phyloP scores from a whole-genome alignment of 2,113 vertebrate genomes.

The Thamnaconus septentrionalis region DNA sequence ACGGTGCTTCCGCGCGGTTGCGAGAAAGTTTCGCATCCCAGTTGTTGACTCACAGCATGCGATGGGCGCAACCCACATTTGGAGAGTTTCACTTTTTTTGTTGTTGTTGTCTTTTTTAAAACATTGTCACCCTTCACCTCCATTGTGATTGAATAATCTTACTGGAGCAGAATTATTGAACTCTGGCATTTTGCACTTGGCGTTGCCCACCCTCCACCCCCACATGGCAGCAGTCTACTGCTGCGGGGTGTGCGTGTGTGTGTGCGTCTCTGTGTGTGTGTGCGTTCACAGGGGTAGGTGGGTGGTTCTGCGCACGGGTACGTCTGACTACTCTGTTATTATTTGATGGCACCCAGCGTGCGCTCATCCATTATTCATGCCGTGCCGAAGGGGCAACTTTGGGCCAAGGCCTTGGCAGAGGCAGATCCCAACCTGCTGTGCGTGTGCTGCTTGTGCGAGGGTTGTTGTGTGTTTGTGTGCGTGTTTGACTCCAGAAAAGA shows the following conservation, averaged over 20 bases:
- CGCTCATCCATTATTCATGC: constrained; percentile 69
- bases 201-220: constrained; percentile 38
- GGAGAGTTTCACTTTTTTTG: constrained; percentile 4
- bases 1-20: too few species aligned
- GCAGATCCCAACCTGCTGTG: constrained; percentile 37
- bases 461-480: constrained; percentile 8
- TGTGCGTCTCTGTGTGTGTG: constrained; percentile 7
- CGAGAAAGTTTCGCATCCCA: too few species aligned
- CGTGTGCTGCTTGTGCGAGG: constrained; percentile 14
- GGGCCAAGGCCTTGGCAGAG: constrained; percentile 58
- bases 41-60: background rate
- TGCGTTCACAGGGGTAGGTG: constrained; percentile 4
- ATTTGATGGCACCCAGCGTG: constrained; percentile 68
- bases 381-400: constrained; percentile 58
- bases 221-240: constrained; percentile 41
- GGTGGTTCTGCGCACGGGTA: constrained; percentile 36
- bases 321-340: constrained; percentile 66
- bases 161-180: constrained; percentile 71
- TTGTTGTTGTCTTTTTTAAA: background rate
- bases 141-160: constrained; percentile 59
- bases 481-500: constrained; percentile 31
- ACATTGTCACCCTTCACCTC: constrained; percentile 4
- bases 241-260: constrained; percentile 34
- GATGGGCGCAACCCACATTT: constrained; percentile 2
- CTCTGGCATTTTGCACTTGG: constrained; percentile 65